Conservation (phyloP, 2,888 invertebrate species). For the Stegana nigrithorax region DNA sequence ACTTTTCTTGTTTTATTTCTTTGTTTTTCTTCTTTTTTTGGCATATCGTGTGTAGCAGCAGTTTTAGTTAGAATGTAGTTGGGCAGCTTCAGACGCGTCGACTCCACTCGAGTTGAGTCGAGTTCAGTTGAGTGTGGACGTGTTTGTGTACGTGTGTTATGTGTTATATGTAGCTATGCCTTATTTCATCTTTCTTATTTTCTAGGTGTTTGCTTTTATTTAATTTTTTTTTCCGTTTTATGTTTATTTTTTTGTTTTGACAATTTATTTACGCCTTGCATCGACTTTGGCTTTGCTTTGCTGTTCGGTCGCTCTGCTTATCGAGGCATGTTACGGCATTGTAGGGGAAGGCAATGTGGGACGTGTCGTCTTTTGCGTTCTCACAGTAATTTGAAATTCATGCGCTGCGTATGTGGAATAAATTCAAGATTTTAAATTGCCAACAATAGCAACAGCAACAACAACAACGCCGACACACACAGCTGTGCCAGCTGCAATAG, state of each 20-base stretch:
- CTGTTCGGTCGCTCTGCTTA: too few relatives aligned
- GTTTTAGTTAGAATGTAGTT: not conserved
- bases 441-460: not conserved
- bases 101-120: not conserved
- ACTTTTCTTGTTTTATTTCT: not conserved
- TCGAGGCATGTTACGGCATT: too few relatives aligned
- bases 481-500: too few relatives aligned
- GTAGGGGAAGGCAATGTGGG: too few relatives aligned
- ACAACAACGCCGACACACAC: too few relatives aligned
- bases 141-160: constrained; percentile 24
- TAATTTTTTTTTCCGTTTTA: constrained; percentile 31
- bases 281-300: too few relatives aligned
- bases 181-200: not conserved
- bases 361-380: constrained; percentile 34
- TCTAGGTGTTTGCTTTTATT: constrained; percentile 28
- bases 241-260: not conserved
- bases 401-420: constrained; percentile 64
- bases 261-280: not conserved
- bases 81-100: not conserved
- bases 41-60: not conserved
- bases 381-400: constrained; percentile 63
- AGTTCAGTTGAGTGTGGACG: constrained; percentile 21
- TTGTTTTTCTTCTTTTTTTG: not conserved
- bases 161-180: constrained; percentile 4
- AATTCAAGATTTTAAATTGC: constrained; percentile 59